These are phyloP conservation scores for Mystacides longicornis DNA, from an alignment of 2,888 invertebrate genomes.

Conservation along the genomic window DNA sequence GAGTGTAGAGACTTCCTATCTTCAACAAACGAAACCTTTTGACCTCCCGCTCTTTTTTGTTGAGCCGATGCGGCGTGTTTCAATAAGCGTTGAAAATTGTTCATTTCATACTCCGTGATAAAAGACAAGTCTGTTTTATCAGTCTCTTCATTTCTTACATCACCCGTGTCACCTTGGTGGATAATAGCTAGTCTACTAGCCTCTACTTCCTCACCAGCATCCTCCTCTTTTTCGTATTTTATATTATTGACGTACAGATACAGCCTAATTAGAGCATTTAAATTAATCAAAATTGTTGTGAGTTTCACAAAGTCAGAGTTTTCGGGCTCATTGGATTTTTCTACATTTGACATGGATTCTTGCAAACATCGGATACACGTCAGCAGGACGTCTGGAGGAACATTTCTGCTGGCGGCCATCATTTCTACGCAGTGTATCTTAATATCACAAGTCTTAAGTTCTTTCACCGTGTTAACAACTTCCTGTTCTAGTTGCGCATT, in stretches of 20 bases:
- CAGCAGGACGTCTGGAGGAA: conserved; percentile 54
- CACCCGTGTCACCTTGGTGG: conserved; percentile 23
- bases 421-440: conserved; percentile 65
- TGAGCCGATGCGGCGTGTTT: conserved; percentile 47
- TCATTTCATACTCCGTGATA: conserved; percentile 50
- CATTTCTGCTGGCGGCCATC: conserved; percentile 56
- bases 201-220: background rate
- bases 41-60: conserved; percentile 33
- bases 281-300: conserved; percentile 32
- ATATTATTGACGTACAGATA: conserved; percentile 32
- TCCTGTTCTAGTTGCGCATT: conserved; percentile 47
- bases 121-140: conserved; percentile 31
- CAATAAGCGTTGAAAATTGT: conserved; percentile 56
- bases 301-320: conserved; percentile 28
- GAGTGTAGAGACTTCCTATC: conserved; percentile 42
- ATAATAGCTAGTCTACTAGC: too few species aligned
- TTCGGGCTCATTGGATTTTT: conserved; percentile 13
- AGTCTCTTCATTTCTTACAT: background rate
- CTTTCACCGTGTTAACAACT: conserved; percentile 49
- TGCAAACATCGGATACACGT: conserved; percentile 33
- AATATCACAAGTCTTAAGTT: conserved; percentile 64
- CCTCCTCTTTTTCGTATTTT: conserved; percentile 27
- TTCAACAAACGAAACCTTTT: conserved; percentile 53
- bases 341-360: conserved; percentile 25
- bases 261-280: conserved; percentile 30